Evolutionary conservation across 2,797 vertebrate species (phyloP).

Genomic region (Acrossocheilus fasciatus): DNA sequence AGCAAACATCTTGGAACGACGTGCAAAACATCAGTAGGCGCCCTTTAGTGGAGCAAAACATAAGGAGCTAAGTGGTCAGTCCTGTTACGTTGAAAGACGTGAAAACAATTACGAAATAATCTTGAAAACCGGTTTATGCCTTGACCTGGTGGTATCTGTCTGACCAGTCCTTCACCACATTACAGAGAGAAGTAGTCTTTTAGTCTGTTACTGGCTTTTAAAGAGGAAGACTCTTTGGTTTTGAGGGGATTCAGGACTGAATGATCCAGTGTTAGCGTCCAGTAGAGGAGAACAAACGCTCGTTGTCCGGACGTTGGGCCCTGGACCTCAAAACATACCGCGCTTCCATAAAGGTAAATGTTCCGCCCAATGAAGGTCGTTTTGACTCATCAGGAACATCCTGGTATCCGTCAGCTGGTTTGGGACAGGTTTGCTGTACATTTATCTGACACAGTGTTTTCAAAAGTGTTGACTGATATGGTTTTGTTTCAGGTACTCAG

Average conservation of each 20-base stretch:
- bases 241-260: not conserved
- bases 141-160: constrained; percentile 21
- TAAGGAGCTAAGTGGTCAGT: not conserved
- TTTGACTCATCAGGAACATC: not conserved
- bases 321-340: not conserved
- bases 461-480: constrained; percentile 22
- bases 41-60: not conserved
- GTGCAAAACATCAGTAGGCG: not conserved
- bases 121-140: constrained; percentile 15
- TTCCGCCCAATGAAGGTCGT: not conserved
- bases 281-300: constrained; percentile 16
- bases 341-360: not conserved
- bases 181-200: not conserved
- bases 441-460: constrained; percentile 24
- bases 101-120: not conserved
- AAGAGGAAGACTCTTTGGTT: not conserved
- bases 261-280: not conserved
- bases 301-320: not conserved
- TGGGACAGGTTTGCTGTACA: constrained; percentile 32
- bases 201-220: not conserved
- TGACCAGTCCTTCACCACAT: constrained; percentile 18
- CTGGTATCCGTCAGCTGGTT: constrained; percentile 44
- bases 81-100: constrained; percentile 23
- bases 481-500: constrained; percentile 31
- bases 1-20: not conserved